Evolutionary conservation across 2,797 vertebrate genomes (phyloP).

Genomic region (Tangara arthus): DNA sequence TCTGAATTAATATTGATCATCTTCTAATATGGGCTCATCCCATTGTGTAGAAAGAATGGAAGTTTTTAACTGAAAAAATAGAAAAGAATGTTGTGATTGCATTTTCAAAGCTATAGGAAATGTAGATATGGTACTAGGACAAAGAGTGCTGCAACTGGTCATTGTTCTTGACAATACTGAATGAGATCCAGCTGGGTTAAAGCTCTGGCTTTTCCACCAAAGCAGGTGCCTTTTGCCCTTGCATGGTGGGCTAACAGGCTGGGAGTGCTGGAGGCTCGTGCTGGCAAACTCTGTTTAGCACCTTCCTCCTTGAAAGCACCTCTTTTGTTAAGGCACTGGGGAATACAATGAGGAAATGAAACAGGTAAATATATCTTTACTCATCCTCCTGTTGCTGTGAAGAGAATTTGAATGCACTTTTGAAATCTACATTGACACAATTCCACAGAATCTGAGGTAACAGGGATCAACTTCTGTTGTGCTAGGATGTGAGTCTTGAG

Average conservation of each 20-base stretch:
- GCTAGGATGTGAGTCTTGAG: not conserved
- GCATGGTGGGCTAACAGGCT: not conserved
- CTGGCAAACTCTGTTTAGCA: not conserved
- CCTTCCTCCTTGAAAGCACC: not conserved
- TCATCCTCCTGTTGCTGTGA: not conserved
- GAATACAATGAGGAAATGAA: not conserved
- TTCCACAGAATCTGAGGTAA: not conserved
- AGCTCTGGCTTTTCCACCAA: not conserved
- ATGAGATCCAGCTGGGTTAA: not conserved
- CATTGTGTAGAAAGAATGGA: not conserved
- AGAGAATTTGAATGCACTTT: not conserved
- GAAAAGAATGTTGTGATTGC: not conserved
- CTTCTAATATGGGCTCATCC: not conserved
- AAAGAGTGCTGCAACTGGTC: not conserved
- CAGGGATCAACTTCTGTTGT: not conserved
- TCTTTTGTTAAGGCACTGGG: not conserved
- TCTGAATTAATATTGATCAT: not conserved
- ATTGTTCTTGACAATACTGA: not conserved
- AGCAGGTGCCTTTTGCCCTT: not conserved
- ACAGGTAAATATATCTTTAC: not conserved
- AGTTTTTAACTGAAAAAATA: not conserved
- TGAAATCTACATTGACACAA: not conserved
- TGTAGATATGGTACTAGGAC: not conserved
- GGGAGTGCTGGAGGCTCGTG: not conserved
- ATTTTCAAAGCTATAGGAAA: not conserved